Evolutionary conservation across 2,797 vertebrate species (phyloP).

Genomic region (Pteropus rufus): DNA sequence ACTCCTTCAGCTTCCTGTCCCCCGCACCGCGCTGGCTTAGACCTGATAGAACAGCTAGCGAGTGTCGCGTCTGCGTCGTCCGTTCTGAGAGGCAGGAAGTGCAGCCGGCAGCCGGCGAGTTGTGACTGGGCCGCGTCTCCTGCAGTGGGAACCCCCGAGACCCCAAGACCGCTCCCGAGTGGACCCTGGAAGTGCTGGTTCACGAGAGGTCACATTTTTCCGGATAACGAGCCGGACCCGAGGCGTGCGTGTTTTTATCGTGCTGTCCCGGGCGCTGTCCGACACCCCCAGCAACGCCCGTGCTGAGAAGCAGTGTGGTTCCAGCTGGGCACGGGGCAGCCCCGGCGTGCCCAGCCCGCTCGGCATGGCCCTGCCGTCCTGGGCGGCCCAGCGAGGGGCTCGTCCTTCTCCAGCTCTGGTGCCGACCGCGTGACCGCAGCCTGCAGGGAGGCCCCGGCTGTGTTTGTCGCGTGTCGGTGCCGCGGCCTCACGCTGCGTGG

Average conservation of each 20-base stretch:
- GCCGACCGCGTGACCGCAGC: accelerated
- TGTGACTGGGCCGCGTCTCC: neutral
- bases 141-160: neutral
- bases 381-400: neutral
- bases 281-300: no score
- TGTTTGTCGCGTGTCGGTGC: accelerated
- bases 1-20: neutral
- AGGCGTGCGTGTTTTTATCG: no score
- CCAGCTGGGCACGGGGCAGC: no score
- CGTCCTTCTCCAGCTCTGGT: neutral
- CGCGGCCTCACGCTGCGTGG: neutral
- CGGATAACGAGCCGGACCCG: no score
- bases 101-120: neutral
- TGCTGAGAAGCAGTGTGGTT: no score
- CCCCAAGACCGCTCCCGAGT: neutral
- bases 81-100: neutral
- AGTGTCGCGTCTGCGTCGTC: neutral
- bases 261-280: no score
- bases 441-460: neutral
- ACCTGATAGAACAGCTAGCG: neutral
- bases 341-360: no score
- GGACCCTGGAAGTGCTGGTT: neutral
- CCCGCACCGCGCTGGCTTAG: neutral
- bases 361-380: no score
- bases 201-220: no score